These are phyloP conservation scores for Limosa lapponica DNA, from an alignment of 2,797 vertebrate genomes.

Conservation along the genomic window DNA sequence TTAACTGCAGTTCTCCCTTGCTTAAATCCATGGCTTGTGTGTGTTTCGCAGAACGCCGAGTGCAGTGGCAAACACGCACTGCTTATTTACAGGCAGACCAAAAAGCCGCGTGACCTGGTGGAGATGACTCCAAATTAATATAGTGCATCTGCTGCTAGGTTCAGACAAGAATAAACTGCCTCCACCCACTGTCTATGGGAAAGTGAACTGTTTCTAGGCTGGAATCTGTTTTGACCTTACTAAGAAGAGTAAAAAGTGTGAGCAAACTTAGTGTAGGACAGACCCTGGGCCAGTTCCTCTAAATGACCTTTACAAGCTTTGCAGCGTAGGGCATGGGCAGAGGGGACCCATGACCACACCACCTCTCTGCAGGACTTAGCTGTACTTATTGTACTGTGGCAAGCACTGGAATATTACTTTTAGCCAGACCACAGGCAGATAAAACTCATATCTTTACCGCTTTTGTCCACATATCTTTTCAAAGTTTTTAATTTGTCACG, in stretches of 20 bases:
- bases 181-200: not conserved
- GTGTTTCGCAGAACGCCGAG: not conserved
- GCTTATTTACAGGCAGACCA: not conserved
- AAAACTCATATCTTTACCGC: fast-evolving
- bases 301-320: not conserved
- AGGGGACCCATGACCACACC: not conserved
- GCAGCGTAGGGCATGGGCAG: fast-evolving
- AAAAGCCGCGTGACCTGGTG: not conserved
- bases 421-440: not conserved
- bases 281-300: not conserved
- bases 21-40: not conserved
- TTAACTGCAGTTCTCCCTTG: not conserved
- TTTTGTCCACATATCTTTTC: not conserved
- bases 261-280: not conserved
- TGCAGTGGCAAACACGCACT: fast-evolving
- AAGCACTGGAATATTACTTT: not conserved
- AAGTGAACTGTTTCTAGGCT: not conserved
- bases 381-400: not conserved
- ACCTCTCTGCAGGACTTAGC: not conserved
- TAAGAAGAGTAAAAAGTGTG: not conserved
- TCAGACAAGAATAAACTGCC: not conserved
- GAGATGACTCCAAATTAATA: not conserved
- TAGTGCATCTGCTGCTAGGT: not conserved
- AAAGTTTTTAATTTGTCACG: not conserved
- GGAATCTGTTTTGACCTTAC: not conserved